A percentile compares a stretch with the other conserved stretches of the same genome.
phyloP scores from a whole-genome alignment of 2,888 invertebrate species.

The Plebejus melissa region DNA sequence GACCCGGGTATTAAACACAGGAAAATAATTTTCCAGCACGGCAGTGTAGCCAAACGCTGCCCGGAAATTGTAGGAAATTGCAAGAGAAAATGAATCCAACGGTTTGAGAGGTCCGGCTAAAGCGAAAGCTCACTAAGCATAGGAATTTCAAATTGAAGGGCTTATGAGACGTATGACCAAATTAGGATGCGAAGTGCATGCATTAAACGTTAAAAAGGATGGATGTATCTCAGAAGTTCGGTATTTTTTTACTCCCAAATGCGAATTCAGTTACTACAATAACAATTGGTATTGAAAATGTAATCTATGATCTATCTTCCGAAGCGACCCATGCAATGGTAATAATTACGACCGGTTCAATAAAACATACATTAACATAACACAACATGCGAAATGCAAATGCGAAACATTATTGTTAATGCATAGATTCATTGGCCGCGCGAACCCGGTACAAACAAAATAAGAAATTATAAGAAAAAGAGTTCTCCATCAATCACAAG shows the following conservation, averaged over 20 bases:
- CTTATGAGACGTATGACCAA: slow-evolving; percentile 17
- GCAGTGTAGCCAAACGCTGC: slow-evolving; percentile 63
- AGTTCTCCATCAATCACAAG: slow-evolving; percentile 75
- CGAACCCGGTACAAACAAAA: slow-evolving; percentile 45
- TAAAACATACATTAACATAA: slow-evolving; percentile 37
- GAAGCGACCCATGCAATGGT: background rate
- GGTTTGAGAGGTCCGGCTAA: slow-evolving; percentile 62
- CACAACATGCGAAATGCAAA: slow-evolving; percentile 6
- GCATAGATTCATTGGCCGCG: slow-evolving; percentile 33
- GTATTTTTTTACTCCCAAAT: background rate
- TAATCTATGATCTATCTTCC: background rate
- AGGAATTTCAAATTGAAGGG: slow-evolving; percentile 27
- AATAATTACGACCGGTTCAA: background rate
- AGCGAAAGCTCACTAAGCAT: slow-evolving; percentile 40
- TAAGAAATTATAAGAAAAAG: slow-evolving; percentile 64
- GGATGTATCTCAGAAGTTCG: slow-evolving; percentile 36
- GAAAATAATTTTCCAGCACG: slow-evolving; percentile 69
- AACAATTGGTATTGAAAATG: background rate
- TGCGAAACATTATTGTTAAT: slow-evolving; percentile 23
- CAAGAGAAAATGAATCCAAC: slow-evolving; percentile 76
- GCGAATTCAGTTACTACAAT: background rate
- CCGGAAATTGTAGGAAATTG: slow-evolving; percentile 80
- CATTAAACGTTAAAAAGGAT: slow-evolving; percentile 4
- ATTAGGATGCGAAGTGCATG: slow-evolving; percentile 15
- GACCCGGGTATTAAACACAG: slow-evolving; percentile 46